A percentile compares a stretch with the other conserved stretches of the same genome.
These are phyloP conservation scores for Molossus alvarezi DNA, from an alignment of 2,797 vertebrate genomes.

Conservation along the genomic window DNA sequence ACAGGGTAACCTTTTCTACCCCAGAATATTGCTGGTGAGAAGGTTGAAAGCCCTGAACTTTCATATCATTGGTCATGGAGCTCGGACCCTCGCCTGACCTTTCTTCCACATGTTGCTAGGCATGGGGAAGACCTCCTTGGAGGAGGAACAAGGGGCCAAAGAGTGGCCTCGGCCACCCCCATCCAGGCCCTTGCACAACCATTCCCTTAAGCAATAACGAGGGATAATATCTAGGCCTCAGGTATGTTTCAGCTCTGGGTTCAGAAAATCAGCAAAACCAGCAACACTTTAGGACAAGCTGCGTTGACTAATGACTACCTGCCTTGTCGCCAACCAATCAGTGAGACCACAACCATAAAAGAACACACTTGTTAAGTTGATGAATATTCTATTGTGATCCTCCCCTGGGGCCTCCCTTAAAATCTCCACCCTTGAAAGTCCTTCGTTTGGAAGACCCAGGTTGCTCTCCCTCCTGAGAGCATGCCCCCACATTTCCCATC, in stretches of 20 bases:
- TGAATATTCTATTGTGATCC: neutral
- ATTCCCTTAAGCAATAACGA: neutral
- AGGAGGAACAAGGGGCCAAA: neutral
- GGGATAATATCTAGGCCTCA: neutral
- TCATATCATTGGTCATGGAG: neutral
- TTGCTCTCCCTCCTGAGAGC: neutral
- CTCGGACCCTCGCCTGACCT: neutral
- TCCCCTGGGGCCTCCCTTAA: neutral
- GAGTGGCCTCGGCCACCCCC: neutral
- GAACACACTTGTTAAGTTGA: neutral
- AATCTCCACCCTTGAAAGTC: neutral
- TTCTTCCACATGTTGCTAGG: neutral
- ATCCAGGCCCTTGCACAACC: neutral
- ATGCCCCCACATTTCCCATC: neutral
- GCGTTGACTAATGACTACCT: neutral
- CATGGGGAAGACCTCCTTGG: neutral
- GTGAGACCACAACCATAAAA: neutral
- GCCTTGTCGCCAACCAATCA: neutral
- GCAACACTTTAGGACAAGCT: neutral
- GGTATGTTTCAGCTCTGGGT: neutral
- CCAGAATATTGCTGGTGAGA: neutral
- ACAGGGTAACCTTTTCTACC: neutral
- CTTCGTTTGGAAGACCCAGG: neutral
- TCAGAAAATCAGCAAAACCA: neutral
- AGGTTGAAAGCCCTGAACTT: neutral